Conservation (phyloP, 2,113 vertebrate genomes). For the Oreochromis tanganicae region DNA sequence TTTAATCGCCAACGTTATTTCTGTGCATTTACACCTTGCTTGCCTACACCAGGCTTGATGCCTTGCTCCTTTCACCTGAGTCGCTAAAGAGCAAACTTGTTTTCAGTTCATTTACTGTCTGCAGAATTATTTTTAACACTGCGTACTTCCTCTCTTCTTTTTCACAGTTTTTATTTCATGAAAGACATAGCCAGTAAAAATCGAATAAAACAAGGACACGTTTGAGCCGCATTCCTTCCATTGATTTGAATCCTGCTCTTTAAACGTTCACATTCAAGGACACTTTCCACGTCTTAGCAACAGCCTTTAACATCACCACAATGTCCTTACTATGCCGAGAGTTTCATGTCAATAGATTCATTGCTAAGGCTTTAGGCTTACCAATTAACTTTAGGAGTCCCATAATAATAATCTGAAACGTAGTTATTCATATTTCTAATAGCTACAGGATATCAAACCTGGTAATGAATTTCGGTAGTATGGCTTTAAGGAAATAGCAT, state of each 20-base stretch:
- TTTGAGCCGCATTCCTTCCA: background rate
- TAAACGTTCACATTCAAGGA: background rate
- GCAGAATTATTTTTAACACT: background rate
- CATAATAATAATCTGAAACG: background rate
- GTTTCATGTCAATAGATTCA: background rate
- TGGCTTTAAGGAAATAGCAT: background rate
- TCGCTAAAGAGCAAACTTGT: background rate
- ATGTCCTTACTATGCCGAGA: background rate
- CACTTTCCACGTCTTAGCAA: background rate
- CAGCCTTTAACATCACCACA: background rate
- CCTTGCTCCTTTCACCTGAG: background rate
- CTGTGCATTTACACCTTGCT: background rate
- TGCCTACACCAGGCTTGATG: background rate
- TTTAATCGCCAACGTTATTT: background rate
- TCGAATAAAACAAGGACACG: background rate
- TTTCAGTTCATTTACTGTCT: background rate
- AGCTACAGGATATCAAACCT: background rate
- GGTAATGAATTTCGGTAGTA: background rate
- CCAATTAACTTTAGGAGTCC: background rate
- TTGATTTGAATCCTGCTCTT: background rate
- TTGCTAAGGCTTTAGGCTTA: background rate
- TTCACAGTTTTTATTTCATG: background rate
- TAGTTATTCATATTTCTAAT: background rate
- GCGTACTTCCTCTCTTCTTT: background rate
- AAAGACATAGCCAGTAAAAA: background rate